Evolutionary conservation across 2,113 vertebrate genomes (phyloP), one percentile per base, ranked within the genome.

Genomic region (Ameiurus melas): DNA sequence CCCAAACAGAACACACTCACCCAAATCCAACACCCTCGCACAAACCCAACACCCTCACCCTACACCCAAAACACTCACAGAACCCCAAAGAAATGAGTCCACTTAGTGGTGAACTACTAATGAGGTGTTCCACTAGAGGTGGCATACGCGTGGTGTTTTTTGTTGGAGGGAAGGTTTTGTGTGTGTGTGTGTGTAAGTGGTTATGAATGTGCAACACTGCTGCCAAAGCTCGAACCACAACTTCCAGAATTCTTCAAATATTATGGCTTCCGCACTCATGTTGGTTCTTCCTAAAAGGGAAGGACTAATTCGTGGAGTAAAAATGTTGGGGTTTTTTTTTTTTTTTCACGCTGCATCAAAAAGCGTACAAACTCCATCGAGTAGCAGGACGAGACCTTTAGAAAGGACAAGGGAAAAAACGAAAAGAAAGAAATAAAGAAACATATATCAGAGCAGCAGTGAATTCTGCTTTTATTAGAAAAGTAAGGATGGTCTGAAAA

Each of bases 221-320:
- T 68, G 64, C 62, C 83, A 85, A 70, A 30, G 86, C 77, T 81
- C 30, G 27, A 87, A 87, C 86, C 86, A 87, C 86, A 87, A 87
- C 77, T 87, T 87, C 86, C 86, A 87, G 86, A 81, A 87, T 70
- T 87, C n/a, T 57, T 87, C 30, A 70, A 36, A 81, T 87, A 81
- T 87, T 81, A 81, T 36, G 86, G 60, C 62, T 68, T 80, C 77
- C 86, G 39, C 10, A 22, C 30, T 64, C 39, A 20, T 60, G 82
- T 22, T 68, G 60, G 51, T 79, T 86, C 30, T 57, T 25, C 36
- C 13, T 13, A 30, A 68, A 87, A 81, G n/a, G 55, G 47, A 36
- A 47, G 33, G 20, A 43, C 1, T 39, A 39, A 83, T 60, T 43
- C 12, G 27, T 5, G 39, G 64, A 53, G 47, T 70, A 70, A 70